phyloP scores from a whole-genome alignment of 2,113 vertebrate species.

The Nycticorax nycticorax region DNA sequence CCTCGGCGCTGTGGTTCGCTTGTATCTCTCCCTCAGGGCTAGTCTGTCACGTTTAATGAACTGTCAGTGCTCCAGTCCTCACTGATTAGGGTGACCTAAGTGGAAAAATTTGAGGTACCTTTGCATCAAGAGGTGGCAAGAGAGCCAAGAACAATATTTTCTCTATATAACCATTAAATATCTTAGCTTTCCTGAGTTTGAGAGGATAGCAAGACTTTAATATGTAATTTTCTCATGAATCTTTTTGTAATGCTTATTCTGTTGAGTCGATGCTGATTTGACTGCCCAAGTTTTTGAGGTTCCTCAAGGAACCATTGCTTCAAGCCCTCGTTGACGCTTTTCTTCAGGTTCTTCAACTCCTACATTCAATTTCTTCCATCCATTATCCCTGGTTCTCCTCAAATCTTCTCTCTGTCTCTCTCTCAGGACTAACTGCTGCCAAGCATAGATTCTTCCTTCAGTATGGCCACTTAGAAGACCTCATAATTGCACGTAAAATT shows the following conservation, averaged over 20 bases:
- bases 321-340: background rate
- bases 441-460: background rate
- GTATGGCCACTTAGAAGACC: background rate
- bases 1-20: background rate
- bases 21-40: background rate
- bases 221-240: background rate
- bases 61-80: background rate
- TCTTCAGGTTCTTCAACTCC: background rate
- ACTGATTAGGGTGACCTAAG: background rate
- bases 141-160: background rate
- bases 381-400: background rate
- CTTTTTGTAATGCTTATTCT: background rate
- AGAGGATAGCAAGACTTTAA: background rate
- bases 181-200: background rate
- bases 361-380: background rate
- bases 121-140: background rate
- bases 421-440: background rate
- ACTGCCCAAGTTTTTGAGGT: background rate
- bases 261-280: background rate
- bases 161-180: background rate
- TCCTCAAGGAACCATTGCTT: background rate
- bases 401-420: background rate
- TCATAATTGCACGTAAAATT: background rate
- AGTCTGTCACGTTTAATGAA: conserved; percentile 21
- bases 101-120: background rate